A percentile compares a stretch with the other conserved stretches of the same genome.
These are phyloP conservation scores for Carassius gibelio DNA, from an alignment of 2,113 vertebrate species.

Conservation along the genomic window DNA sequence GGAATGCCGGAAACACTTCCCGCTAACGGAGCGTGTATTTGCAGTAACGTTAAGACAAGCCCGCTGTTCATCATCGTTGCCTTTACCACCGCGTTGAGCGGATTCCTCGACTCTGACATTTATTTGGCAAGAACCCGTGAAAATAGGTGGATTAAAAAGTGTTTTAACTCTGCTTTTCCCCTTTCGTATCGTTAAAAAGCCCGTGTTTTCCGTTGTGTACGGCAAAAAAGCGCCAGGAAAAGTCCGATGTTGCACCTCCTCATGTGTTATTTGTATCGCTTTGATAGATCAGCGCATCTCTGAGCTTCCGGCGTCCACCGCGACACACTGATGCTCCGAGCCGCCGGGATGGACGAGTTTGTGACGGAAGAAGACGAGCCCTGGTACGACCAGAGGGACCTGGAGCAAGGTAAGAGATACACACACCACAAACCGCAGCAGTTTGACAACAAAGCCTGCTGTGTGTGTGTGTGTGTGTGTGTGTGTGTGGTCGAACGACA, in stretches of 20 bases:
- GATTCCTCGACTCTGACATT: neutral
- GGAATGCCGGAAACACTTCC: neutral
- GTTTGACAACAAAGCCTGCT: conserved; percentile 2
- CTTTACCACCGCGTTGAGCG: neutral
- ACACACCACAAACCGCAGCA: neutral
- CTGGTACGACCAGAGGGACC: conserved; percentile 95
- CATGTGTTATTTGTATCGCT: neutral
- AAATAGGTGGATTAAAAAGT: neutral
- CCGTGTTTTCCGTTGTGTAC: neutral
- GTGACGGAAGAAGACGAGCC: conserved; percentile 92
- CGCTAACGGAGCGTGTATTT: neutral
- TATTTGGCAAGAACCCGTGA: neutral
- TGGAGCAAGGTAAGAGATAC: conserved; percentile 88
- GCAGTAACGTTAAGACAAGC: neutral
- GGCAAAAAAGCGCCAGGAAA: neutral
- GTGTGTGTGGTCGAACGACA: neutral
- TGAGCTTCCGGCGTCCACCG: conserved; percentile 62
- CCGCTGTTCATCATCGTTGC: conserved; percentile 10
- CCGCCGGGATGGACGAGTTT: conserved; percentile 91
- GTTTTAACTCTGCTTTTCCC: neutral
- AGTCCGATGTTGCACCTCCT: neutral
- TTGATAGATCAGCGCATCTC: neutral
- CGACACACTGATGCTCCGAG: conserved; percentile 74
- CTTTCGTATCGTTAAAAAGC: neutral
- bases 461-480: neutral